A percentile compares a stretch with the other conserved stretches of the same genome.
Conservation (phyloP, 2,113 vertebrate genomes). For the Uria aalge region DNA sequence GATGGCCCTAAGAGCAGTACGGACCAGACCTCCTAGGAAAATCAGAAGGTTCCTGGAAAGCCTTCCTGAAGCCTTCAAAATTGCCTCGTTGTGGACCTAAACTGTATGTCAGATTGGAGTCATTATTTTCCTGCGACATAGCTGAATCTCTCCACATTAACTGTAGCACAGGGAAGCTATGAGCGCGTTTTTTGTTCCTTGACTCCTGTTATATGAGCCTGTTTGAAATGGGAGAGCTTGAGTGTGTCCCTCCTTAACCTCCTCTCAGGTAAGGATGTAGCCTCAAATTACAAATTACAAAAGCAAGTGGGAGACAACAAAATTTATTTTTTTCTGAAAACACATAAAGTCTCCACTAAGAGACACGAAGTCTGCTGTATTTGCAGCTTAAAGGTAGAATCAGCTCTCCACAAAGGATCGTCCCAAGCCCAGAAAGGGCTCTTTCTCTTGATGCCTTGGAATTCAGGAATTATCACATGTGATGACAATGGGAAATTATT, state of each 20-base stretch:
- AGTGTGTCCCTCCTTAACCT: background rate
- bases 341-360: background rate
- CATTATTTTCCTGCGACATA: background rate
- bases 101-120: background rate
- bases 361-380: background rate
- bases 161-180: background rate
- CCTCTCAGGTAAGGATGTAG: background rate
- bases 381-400: background rate
- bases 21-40: background rate
- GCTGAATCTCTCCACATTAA: background rate
- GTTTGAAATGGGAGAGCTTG: background rate
- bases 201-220: background rate
- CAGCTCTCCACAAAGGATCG: background rate
- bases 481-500: background rate
- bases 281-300: background rate
- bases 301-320: background rate
- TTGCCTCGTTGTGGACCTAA: background rate
- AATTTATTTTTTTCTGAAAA: background rate
- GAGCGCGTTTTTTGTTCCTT: background rate
- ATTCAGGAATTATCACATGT: background rate
- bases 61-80: background rate
- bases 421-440: background rate
- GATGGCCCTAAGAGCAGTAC: background rate
- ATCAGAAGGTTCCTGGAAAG: background rate
- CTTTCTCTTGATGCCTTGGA: background rate